Evolutionary conservation across 2,113 vertebrate genomes (phyloP).

Genomic region (Lota lota): DNA sequence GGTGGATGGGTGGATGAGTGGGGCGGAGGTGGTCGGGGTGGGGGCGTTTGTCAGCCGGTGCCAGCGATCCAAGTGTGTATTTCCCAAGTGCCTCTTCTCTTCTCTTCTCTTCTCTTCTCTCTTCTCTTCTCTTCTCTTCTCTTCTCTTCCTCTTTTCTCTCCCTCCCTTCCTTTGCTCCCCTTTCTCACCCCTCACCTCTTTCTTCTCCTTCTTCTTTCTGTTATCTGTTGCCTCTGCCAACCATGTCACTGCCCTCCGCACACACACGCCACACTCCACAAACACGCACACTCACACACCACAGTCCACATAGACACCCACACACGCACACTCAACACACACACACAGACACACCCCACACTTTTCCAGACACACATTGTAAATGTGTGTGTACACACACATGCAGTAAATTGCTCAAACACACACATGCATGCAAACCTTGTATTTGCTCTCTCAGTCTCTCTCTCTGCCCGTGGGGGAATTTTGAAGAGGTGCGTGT

Average conservation of each 20-base stretch:
- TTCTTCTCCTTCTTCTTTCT: conserved; percentile 21
- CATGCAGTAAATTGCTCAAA: neutral
- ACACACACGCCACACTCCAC: conserved; percentile 7
- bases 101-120: neutral
- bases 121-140: neutral
- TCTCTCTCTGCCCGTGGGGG: conserved; percentile 21
- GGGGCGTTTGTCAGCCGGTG: no score
- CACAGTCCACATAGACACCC: conserved; percentile 3
- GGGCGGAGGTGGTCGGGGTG: no score
- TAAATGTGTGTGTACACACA: no score
- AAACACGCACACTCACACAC: neutral
- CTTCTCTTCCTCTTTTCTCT: neutral
- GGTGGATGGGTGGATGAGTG: no score
- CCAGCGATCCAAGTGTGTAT: no score
- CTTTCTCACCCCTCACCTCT: neutral
- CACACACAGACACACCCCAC: conserved; percentile 14
- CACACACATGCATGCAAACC: conserved; percentile 1
- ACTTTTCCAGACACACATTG: conserved; percentile 15
- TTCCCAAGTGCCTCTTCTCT: no score
- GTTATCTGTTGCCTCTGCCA: conserved; percentile 12
- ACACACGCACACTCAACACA: conserved; percentile 7
- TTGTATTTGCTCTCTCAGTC: neutral
- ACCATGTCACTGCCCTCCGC: conserved; percentile 12
- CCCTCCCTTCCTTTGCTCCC: neutral
- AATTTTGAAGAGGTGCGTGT: conserved; percentile 20